Evolutionary conservation across 2,797 vertebrate genomes (phyloP), one percentile per base, ranked within the genome.

Genomic region (Neosilurus mollespiculum): DNA sequence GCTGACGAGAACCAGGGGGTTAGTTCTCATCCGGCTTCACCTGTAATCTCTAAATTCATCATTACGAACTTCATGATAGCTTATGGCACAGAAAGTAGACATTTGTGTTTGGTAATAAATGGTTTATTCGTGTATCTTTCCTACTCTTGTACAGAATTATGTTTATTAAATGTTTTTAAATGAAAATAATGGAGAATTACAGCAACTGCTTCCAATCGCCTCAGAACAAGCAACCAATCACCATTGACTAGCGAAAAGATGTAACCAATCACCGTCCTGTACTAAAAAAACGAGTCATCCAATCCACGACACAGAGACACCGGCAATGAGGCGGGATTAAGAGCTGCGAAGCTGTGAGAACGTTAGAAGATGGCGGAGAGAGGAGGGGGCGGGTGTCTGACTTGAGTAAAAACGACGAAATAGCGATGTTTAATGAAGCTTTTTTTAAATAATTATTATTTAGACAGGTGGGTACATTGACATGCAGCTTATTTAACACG

Each of bases 251-350:
- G 24, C 64, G 4, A 37, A 37, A 12, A 24, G n/a, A 9, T 16
- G 54, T 56, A 62, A 62, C 43, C 43, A 43, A 8, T 43, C 43
- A 43, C 8, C 43, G 43, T 43, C 4, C 43, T 4, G 4, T 4
- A 4, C 43, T 43, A 43, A 43, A 43, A 43, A 43, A 37, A 22
- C 5, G 8, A 18, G 43, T 64, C 49, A 58, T 10, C 86, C 80
- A 87, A 86, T 87, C 80, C 34, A n/a, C 30, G 18, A 15, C 1
- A 24, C 54, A 10, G 22, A 67, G 77, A 75, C 80, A 66, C 70
- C 83, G 79, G 81, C 66, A 75, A 84, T 83, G 83, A 73, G 87
- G 87, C 81, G 87, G 84, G 83, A 20, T 43, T 54, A 81, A 59
- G 67, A 34, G 43, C 66, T 24, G 18, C 51, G 30, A 10, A 73